These are phyloP conservation scores for Bos javanicus DNA, from an alignment of 2,113 vertebrate species.

Conservation along the genomic window DNA sequence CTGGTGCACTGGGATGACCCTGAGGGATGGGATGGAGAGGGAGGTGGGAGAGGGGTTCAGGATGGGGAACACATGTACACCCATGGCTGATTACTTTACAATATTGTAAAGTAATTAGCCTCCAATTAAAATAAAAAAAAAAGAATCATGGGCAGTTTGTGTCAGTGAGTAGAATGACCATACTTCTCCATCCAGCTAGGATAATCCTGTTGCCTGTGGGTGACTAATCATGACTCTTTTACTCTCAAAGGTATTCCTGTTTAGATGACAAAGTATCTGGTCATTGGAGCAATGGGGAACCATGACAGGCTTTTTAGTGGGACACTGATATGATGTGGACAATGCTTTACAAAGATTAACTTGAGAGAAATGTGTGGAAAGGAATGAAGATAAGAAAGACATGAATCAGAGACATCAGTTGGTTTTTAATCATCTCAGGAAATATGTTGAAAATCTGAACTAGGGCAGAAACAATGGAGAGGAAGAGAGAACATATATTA, in stretches of 20 bases:
- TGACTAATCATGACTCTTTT: background rate
- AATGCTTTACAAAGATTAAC: constrained; percentile 5
- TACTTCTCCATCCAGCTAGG: background rate
- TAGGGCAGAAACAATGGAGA: background rate
- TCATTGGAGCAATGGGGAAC: background rate
- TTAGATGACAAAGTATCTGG: background rate
- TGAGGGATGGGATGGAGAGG: background rate
- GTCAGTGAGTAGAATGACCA: background rate
- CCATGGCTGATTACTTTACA: background rate
- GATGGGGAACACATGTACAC: background rate
- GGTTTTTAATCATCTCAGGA: background rate
- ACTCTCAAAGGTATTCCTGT: background rate
- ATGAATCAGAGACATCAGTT: constrained; percentile 6
- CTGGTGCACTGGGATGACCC: background rate
- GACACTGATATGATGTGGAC: background rate
- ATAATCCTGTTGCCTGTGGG: background rate
- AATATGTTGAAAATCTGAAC: background rate
- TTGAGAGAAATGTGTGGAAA: background rate
- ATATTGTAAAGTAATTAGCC: background rate
- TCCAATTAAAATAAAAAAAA: background rate
- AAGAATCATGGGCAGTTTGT: background rate
- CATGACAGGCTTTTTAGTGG: background rate
- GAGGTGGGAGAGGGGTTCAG: background rate
- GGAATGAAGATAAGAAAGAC: background rate
- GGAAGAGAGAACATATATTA: background rate